phyloP scores from a whole-genome alignment of 30 jellyfish, hydroid and myxozoan species.

The Haliclystus octoradiatus region DNA sequence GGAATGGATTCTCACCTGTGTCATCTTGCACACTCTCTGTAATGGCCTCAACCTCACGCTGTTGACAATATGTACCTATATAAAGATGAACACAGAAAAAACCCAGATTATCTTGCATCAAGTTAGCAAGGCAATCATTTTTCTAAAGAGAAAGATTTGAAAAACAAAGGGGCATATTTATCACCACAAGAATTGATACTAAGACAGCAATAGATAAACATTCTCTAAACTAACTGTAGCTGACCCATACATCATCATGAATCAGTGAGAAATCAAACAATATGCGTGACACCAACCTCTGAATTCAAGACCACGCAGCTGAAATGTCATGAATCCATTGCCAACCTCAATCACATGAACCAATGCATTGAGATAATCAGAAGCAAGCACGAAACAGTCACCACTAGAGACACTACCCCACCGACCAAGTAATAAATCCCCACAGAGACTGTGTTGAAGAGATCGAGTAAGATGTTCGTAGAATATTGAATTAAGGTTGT shows the following conservation, averaged over 20 bases:
- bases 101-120: too few species aligned
- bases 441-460: conserved; percentile 82
- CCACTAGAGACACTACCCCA: conserved; percentile 97
- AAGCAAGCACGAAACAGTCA: conserved; percentile 86
- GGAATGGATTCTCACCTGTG: too few species aligned
- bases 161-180: too few species aligned
- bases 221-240: too few species aligned
- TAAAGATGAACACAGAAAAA: background rate
- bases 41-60: conserved; percentile 89
- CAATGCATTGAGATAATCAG: conserved; percentile 85
- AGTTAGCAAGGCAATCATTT: too few species aligned
- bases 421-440: conserved; percentile 81
- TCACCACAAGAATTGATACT: too few species aligned
- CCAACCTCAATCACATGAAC: conserved; percentile 90
- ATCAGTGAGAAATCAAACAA: background rate
- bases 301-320: conserved; percentile 87
- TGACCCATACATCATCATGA: too few species aligned
- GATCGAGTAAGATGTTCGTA: conserved; percentile 93
- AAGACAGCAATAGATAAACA: too few species aligned
- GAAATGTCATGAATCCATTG: conserved; percentile 90
- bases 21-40: conserved; percentile 89
- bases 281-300: conserved; percentile 39
- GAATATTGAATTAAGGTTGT: conserved; percentile 83
- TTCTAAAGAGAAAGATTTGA: too few species aligned
- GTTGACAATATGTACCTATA: conserved; percentile 94